Percentiles rank a stretch among this genome's conserved stretches.
Evolutionary conservation across 2,888 invertebrate species (phyloP).

Genomic region (Erpobdella octoculata): DNA sequence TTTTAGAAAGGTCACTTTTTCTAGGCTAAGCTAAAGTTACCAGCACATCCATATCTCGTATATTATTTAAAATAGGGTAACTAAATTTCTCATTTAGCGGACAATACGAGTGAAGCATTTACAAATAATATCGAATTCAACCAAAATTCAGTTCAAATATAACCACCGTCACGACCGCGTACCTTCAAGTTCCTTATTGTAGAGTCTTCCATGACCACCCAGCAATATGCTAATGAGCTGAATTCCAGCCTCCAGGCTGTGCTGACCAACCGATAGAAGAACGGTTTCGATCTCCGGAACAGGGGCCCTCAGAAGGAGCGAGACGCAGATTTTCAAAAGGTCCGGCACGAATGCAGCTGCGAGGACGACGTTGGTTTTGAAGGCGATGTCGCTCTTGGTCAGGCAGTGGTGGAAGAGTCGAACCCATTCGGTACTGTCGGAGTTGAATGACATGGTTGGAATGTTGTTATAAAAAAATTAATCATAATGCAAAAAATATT

Average conservation of each 20-base stretch:
- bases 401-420: conserved; percentile 72
- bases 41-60: no score
- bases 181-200: no score
- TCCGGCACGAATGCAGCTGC: conserved; percentile 62
- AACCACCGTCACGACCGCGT: no score
- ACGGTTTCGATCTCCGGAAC: conserved; percentile 64
- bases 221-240: conserved; percentile 46
- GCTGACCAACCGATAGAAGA: conserved; percentile 63
- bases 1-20: no score
- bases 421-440: conserved; percentile 70
- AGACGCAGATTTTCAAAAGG: conserved; percentile 65
- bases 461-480: neutral
- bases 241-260: conserved; percentile 57
- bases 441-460: conserved; percentile 15
- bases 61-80: no score
- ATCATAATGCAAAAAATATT: no score
- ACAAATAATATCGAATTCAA: no score
- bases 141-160: no score
- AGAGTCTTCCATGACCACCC: conserved; percentile 19
- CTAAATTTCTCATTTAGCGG: no score
- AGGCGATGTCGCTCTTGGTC: conserved; percentile 51
- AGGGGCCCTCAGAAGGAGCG: conserved; percentile 61
- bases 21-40: no score
- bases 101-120: no score
- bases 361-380: conserved; percentile 41